These are phyloP conservation scores for Ophthalmolycus amberensis DNA, from an alignment of 2,113 vertebrate species.

Conservation along the genomic window DNA sequence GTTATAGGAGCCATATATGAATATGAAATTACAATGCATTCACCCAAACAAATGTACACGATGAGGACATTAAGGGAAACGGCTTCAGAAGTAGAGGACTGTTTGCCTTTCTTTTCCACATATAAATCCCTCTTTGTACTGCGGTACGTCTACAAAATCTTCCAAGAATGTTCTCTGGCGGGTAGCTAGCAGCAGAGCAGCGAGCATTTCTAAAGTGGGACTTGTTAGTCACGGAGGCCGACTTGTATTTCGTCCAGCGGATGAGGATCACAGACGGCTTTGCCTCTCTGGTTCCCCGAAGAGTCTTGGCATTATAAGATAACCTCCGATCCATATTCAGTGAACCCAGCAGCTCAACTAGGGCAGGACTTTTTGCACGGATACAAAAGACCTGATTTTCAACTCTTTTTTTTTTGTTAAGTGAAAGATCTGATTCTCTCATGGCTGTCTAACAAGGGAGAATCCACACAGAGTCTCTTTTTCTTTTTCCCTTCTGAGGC, in stretches of 20 bases:
- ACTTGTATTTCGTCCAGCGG: conserved; percentile 52
- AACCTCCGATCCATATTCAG: conserved; percentile 61
- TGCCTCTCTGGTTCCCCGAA: conserved; percentile 30
- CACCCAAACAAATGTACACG: background rate
- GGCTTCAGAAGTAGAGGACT: background rate
- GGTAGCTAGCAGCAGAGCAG: conserved; percentile 16
- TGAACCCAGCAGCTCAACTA: conserved; percentile 56
- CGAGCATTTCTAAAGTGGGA: conserved; percentile 38
- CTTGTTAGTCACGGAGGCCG: conserved; percentile 49
- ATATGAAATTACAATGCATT: background rate
- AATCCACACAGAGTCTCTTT: conserved; percentile 17
- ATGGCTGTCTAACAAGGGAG: conserved; percentile 18
- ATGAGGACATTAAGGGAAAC: conserved; percentile 1
- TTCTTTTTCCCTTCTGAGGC: conserved; percentile 14
- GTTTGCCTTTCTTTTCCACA: background rate
- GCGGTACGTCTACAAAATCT: conserved; percentile 3
- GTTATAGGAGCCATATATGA: background rate
- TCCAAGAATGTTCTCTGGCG: background rate
- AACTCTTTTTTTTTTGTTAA: conserved; percentile 44
- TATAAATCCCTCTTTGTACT: conserved; percentile 14
- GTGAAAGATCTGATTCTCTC: conserved; percentile 45
- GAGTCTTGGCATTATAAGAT: conserved; percentile 54
- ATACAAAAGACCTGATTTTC: conserved; percentile 60
- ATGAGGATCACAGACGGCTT: conserved; percentile 45
- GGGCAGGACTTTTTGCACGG: conserved; percentile 54